Base-by-base conservation (phyloP, 2,797 vertebrate species). In the Neopelma chrysocephalum region DNA sequence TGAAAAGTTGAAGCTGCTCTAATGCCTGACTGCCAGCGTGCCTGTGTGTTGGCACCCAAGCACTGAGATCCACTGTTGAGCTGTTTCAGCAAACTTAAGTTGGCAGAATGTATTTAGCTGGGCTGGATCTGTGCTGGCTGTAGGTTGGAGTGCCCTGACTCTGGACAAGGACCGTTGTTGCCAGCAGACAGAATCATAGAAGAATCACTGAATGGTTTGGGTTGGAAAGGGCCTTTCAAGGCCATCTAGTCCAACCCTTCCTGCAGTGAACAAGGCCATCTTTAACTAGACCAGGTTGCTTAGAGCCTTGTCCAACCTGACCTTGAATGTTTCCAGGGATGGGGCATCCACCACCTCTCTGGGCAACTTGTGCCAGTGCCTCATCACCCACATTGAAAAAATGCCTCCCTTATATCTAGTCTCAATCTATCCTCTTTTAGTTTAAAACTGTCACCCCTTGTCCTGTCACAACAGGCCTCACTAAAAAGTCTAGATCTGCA, bases 381-480 rank as follows among this genome's bases (percentile, higher is more conserved):
- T 45, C 20, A 15, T 32, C 23, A 23, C 3, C 1, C 25, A 54
- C 4, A 27, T 0, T 31, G 40, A 25, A 23, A 62, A 76, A 20
- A 45, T 6, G 4, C 15, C 38, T 73, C 43, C 38, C 23, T 69
- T 84, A 9, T 10, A 17, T 65, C 45, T 31, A 27, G 45, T 48
- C 34, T 48, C 20, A 64, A 23, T 89, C 45, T 64, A 16, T 15
- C 23, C 9, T 23, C 25, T 47, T 73, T 45, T n/a, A 60, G 12
- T 69, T 88, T 53, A 53, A 70, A 76, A 38, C 31, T 6, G 17
- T 42, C 23, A 36, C 4, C 38, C 14, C 15, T 57, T 79, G n/a
- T 18, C 7, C 13, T 75, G 11, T 84, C 1, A 0, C 10, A 69
- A 11, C 12, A 57, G 56, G 31, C 31, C 26, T 36, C n/a, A 15